A percentile compares a stretch with the other conserved stretches of the same genome.
phyloP scores from a whole-genome alignment of 2,888 invertebrate genomes.

The Drosophila birchii region DNA sequence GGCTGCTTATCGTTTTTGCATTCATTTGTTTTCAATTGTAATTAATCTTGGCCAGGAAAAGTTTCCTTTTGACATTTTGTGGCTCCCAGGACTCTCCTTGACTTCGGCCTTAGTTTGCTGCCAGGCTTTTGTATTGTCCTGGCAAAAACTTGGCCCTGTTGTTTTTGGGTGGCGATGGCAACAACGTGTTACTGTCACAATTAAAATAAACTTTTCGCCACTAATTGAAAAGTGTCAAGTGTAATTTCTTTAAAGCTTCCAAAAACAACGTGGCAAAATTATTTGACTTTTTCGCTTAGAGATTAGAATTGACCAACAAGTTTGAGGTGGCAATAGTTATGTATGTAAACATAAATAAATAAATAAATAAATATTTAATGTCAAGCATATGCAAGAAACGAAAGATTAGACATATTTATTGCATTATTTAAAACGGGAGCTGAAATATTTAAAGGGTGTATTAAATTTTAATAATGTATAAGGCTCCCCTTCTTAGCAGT shows the following conservation, averaged over 20 bases:
- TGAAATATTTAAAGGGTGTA: too few relatives aligned
- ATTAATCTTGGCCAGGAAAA: constrained; percentile 77
- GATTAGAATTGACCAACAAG: not conserved
- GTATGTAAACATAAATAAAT: too few relatives aligned
- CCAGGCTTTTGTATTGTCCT: constrained; percentile 49
- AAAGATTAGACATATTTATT: too few relatives aligned
- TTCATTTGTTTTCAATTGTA: constrained; percentile 82
- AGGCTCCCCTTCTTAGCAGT: not conserved
- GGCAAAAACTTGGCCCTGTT: constrained; percentile 60
- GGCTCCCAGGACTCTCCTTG: constrained; percentile 55
- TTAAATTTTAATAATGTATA: not conserved
- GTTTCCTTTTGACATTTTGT: constrained; percentile 78
- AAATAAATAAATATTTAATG: too few relatives aligned
- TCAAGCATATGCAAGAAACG: too few relatives aligned
- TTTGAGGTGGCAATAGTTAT: not conserved
- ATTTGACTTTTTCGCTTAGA: not conserved
- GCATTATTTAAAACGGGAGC: too few relatives aligned
- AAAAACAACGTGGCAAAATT: constrained; percentile 33
- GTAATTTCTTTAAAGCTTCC: constrained; percentile 72
- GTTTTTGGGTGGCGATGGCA: constrained; percentile 32
- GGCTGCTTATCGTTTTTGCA: constrained; percentile 82
- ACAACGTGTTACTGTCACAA: constrained; percentile 81
- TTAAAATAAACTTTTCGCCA: constrained; percentile 78
- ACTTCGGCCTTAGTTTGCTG: constrained; percentile 29
- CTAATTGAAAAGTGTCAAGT: constrained; percentile 81